phyloP scores from a whole-genome alignment of 1,140 invertebrate genomes.

The Bombus superbus region DNA sequence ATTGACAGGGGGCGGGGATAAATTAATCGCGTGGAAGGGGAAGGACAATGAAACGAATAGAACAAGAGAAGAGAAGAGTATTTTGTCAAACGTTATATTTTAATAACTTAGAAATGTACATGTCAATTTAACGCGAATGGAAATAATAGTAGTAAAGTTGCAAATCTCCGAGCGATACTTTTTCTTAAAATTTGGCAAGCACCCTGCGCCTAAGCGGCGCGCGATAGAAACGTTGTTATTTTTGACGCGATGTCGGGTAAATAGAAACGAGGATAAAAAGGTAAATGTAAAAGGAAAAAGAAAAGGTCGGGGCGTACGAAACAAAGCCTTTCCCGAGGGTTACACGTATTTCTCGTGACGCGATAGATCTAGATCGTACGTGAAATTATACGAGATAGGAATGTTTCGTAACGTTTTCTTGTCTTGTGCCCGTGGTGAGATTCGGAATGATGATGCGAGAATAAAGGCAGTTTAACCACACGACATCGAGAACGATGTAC shows the following conservation, averaged over 20 bases:
- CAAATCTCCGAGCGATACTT: constrained; percentile 41
- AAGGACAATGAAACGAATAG: too few relatives aligned
- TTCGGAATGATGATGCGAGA: constrained; percentile 29
- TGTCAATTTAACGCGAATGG: constrained; percentile 62
- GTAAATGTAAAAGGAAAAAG: constrained; percentile 29
- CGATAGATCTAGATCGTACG: constrained; percentile 4
- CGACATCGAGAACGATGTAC: not conserved
- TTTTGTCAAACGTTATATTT: constrained; percentile 43
- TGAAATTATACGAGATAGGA: constrained; percentile 36
- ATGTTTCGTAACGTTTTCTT: constrained; percentile 28
- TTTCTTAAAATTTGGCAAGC: constrained; percentile 47
- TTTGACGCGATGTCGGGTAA: constrained; percentile 25
- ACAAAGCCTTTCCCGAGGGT: not conserved
- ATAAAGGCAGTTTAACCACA: not conserved
- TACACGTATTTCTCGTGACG: constrained; percentile 40
- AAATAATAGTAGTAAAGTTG: constrained; percentile 41
- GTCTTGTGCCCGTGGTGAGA: constrained; percentile 1
- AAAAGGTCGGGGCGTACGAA: not conserved
- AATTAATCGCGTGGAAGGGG: too few relatives aligned
- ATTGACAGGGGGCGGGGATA: too few relatives aligned
- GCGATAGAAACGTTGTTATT: not conserved
- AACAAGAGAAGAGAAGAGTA: not conserved
- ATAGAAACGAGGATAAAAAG: constrained; percentile 33
- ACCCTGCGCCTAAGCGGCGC: constrained; percentile 29
- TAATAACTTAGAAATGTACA: constrained; percentile 43